phyloP scores from a whole-genome alignment of 2,888 invertebrate species.

The Marronus borbonicus region DNA sequence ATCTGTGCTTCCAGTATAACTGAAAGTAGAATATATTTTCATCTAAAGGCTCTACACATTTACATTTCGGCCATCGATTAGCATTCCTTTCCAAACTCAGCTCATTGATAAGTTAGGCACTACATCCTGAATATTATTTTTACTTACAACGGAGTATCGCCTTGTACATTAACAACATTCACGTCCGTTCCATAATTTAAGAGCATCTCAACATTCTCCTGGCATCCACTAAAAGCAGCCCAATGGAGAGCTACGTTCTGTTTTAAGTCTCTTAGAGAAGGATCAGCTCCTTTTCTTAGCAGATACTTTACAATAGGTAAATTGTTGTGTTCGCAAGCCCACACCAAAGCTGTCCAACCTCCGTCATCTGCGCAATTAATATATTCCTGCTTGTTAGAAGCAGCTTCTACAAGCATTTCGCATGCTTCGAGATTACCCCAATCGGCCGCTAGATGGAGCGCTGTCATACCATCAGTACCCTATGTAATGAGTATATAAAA shows the following conservation, averaged over 20 bases:
- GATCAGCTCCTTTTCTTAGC: conserved; percentile 83
- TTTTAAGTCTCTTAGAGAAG: conserved; percentile 84
- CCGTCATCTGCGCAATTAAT: conserved; percentile 87
- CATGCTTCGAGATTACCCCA: conserved; percentile 80
- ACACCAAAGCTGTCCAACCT: conserved; percentile 94
- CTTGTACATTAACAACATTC: conserved; percentile 84
- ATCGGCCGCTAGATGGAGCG: conserved; percentile 85
- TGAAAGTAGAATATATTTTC: too few relatives aligned
- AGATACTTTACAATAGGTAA: conserved; percentile 78
- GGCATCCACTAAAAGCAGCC: conserved; percentile 88
- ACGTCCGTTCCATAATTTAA: conserved; percentile 82
- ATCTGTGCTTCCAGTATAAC: too few relatives aligned
- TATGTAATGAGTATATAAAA: conserved; percentile 62
- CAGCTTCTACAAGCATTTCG: conserved; percentile 71
- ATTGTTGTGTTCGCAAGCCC: conserved; percentile 91
- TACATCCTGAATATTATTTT: background rate
- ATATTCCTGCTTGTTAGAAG: conserved; percentile 64
- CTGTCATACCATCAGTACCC: conserved; percentile 93
- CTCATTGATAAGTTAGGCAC: too few relatives aligned
- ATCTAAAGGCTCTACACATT: too few relatives aligned
- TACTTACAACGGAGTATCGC: conserved; percentile 90
- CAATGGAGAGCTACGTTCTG: conserved; percentile 93
- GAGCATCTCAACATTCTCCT: conserved; percentile 81
- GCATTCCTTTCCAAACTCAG: too few relatives aligned
- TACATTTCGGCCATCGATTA: too few relatives aligned